Evolutionary conservation across 2,113 vertebrate genomes (phyloP), one percentile per base, ranked within the genome.

Genomic region (Synchiropus splendidus): DNA sequence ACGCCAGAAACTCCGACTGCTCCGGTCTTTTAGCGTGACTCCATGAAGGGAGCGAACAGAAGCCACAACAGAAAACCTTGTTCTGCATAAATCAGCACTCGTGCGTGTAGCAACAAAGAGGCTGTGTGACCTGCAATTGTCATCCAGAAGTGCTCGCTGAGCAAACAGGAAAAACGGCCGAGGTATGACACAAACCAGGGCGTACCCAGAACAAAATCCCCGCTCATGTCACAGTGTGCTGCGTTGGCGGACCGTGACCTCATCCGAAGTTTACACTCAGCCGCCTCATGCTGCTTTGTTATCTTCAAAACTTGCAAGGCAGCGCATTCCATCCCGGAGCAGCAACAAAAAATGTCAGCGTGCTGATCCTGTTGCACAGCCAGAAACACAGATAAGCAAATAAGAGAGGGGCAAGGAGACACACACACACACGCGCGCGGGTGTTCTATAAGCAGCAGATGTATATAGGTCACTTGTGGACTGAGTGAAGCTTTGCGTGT

Each of bases 121-220:
- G 47, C 50, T 45, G 40, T 43, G 56, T 56, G 51, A 64, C 68
- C 42, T 17, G 51, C 39, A 62, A 51, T 57, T 67, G 62, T 35
- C 41, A 61, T 54, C 17, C 51, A 42, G 21, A 55, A 58, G 18
- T 42, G 56, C 12, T 30, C 42, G 18, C 52, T 39, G 42, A 50
- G 44, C 48, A 60, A 74, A 65, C 51, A 46, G 38, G 49, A 41
- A 33, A 51, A 50, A 48, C 51, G 56, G 54, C 50, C 38, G 55
- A 55, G 70, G 55, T 63, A 69, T 60, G 70, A 81, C 62, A 62
- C 61, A 31, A 63, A 54, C 42, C 21, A 14, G 57, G 72, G 79
- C 75, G 73, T 80, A 67, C 70, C 75, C 71, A 69, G 73, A 75
- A 75, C 67, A 80, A 81, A 77, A 67, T 75, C 81, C 75, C 71